Percentiles rank a stretch among this genome's conserved stretches.
Evolutionary conservation across 1,140 invertebrate species (phyloP).

Genomic region (Bursaphelenchus mucronatus): DNA sequence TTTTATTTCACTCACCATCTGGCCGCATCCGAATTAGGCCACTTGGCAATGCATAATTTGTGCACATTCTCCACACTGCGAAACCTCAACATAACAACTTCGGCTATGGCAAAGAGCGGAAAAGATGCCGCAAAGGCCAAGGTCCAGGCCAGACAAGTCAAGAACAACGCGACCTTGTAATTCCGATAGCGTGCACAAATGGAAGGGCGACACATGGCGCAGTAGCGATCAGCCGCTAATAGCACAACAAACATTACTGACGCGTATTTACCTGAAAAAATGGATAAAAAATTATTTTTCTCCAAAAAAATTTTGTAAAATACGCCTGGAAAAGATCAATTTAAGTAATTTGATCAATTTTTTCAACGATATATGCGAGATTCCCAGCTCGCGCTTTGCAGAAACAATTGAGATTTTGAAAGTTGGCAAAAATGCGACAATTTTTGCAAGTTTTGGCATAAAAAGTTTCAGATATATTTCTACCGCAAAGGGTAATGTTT

Average conservation of each 20-base stretch:
- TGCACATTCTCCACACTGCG: slow-evolving; percentile 27
- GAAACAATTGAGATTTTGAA: too few relatives aligned
- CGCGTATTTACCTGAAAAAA: slow-evolving; percentile 57
- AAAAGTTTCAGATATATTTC: too few relatives aligned
- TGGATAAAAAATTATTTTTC: not conserved
- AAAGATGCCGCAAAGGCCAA: slow-evolving; percentile 48
- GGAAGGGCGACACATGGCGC: slow-evolving; percentile 55
- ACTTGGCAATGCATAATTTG: slow-evolving; percentile 57
- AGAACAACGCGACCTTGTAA: slow-evolving; percentile 45
- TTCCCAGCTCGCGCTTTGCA: not conserved
- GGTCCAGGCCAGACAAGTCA: slow-evolving; percentile 50
- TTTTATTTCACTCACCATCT: slow-evolving; percentile 46
- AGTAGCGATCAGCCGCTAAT: slow-evolving; percentile 56
- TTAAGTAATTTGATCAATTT: not conserved
- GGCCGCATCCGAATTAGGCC: slow-evolving; percentile 51
- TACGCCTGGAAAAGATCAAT: not conserved
- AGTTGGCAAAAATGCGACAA: too few relatives aligned
- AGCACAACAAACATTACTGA: slow-evolving; percentile 59
- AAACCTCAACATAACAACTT: slow-evolving; percentile 28
- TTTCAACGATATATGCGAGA: not conserved
- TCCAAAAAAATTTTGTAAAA: not conserved
- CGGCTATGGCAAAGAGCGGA: slow-evolving; percentile 51
- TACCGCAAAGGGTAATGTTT: too few relatives aligned
- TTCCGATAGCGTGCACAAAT: slow-evolving; percentile 54
- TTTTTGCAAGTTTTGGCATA: too few relatives aligned